Conservation (phyloP, 2,113 vertebrate genomes). For the Atrichornis clamosus region DNA sequence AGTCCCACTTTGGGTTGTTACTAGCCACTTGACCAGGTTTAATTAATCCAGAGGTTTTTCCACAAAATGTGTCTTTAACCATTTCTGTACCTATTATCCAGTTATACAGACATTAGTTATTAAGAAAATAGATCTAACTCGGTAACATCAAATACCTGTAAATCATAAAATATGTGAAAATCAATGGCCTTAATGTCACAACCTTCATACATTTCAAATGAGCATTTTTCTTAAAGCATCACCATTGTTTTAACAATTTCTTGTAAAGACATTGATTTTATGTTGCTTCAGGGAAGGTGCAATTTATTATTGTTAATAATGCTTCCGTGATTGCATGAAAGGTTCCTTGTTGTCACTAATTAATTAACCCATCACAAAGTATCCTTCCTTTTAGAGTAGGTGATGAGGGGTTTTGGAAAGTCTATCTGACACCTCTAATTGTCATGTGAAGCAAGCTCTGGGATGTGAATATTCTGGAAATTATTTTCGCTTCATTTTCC, state of each 20-base stretch:
- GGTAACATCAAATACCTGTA: neutral
- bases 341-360: neutral
- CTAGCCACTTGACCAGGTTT: neutral
- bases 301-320: constrained; percentile 21
- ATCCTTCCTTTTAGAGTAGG: neutral
- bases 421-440: neutral
- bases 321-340: neutral
- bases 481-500: neutral
- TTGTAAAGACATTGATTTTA: constrained; percentile 32
- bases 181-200: neutral
- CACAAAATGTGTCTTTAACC: neutral
- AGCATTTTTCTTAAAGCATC: neutral
- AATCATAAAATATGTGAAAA: neutral
- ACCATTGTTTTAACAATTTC: neutral
- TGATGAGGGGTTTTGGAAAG: neutral
- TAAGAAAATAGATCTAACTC: neutral
- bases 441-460: neutral
- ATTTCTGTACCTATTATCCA: neutral
- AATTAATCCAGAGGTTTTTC: neutral
- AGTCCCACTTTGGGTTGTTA: neutral
- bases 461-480: neutral
- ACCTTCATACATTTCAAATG: neutral
- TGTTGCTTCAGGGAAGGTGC: neutral
- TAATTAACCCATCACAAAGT: constrained; percentile 10
- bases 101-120: neutral